Evolutionary conservation across 1,140 invertebrate species (phyloP), one percentile per base, ranked within the genome.

Genomic region (Cardiocondyla obscurior): DNA sequence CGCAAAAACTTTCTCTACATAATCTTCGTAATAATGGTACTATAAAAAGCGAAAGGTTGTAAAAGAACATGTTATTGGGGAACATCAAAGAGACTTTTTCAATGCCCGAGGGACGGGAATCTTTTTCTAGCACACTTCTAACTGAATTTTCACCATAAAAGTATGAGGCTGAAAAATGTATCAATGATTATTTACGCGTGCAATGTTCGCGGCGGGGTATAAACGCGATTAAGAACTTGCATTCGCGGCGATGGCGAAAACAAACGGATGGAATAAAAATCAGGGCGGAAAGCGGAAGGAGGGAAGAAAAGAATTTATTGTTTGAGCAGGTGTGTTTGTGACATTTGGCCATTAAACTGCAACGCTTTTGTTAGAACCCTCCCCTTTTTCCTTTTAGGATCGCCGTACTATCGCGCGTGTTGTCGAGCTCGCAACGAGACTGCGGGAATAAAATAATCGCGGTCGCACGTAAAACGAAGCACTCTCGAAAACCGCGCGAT

Each of bases 291-390:
- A 42, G 39, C 7, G 39, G 5, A 10, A 42, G 39, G 5, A 6
- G 4, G 8, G 39, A 6, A 1, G 5, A 16, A 46, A 16, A 46
- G 28, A 39, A 76, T 46, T 74, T 46, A 28, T 60, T 74, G 51
- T 19, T 28, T 72, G 12, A 62, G 46, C 10, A 33, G 14, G 55
- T 30, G 36, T 30, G 33, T 73, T 28, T n/a, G 70, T 36, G n/a
- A 44, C 28, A 55, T 42, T 60, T 28, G 25, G 39, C 12, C 36
- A 36, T 28, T 62, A 44, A 74, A 74, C 36, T 44, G 6, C 30
- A 30, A 64, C 22, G n/a, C 28, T 65, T 65, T 76, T 46, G 73
- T 64, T 65, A 39, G n/a, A n/a, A n/a, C n/a, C n/a, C n/a, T n/a
- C 12, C 6, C n/a, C 12, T 12, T 19, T n/a, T 39, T 79, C 22